Base-by-base conservation (phyloP, 2,797 vertebrate species). In the Euphonia xanthogaster region DNA sequence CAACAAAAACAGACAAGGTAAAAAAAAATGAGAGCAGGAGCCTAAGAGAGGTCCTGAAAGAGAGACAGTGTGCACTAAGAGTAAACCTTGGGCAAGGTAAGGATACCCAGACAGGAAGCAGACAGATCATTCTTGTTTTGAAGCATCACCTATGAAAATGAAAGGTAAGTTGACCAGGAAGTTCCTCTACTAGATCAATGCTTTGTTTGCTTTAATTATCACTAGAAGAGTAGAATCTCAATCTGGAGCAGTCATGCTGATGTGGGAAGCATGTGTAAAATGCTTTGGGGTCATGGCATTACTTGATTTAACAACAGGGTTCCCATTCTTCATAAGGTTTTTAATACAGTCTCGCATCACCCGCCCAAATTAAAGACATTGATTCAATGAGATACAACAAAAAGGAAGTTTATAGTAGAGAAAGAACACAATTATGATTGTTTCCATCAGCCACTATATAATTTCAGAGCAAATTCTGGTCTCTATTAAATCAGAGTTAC, bases 121-220 rank as follows among this genome's bases (percentile, higher is more conserved):
- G 58, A 58, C 31, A 50, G 17, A 45, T 45, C 3, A 55, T 47
- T 58, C 39, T 54, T 88, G 35, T 51, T 92, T 81, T 30, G 75
- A 74, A 91, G 66, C 0, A 3, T 37, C 44, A 82, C 6, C 44
- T 45, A 15, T 28, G 70, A n/a, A 79, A 72, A 71, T 31, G 71
- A 42, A 68, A 88, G n/a, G 23, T 74, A 60, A 87, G 9, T 25
- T 71, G 40, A 47, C n/a, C 33, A 61, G 74, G 51, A 95, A 87
- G 78, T 87, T 81, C 37, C 57, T 57, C 33, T 89, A 63, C 20
- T 50, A 67, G 44, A 66, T 13, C 31, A 53, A 33, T 33, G 37
- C 10, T 89, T 88, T 78, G 57, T 54, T 83, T 10, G 35, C 28
- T 87, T 84, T 60, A 85, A 44, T 51, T 65, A 22, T 57, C 28